Conservation (phyloP, 2,888 invertebrate species). For the Platycheirus rosarum region DNA sequence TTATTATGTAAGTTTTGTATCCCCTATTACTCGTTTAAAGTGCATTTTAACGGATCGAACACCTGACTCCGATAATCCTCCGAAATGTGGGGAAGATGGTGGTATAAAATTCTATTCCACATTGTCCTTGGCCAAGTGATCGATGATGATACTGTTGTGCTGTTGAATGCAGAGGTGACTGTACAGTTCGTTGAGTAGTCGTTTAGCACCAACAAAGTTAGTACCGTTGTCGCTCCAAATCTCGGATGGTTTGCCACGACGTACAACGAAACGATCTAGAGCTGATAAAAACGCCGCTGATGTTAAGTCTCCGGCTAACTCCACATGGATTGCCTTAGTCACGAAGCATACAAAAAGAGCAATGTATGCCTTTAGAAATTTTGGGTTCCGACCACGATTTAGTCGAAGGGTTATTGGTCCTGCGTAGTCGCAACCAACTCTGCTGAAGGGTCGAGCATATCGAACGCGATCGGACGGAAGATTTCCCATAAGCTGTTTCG, state of each 20-base stretch:
- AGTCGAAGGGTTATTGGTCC: slow-evolving; percentile 39
- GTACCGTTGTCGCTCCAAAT: slow-evolving; percentile 64
- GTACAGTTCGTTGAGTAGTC: slow-evolving; percentile 33
- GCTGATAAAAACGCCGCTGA: too few species aligned
- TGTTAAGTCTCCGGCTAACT: too few species aligned
- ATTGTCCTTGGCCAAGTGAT: too few species aligned
- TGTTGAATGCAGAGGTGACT: too few species aligned
- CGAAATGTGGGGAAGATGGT: too few species aligned
- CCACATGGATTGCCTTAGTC: slow-evolving; percentile 55
- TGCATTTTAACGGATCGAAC: too few species aligned
- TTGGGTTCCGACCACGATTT: slow-evolving; percentile 17
- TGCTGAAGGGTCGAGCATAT: slow-evolving; percentile 44
- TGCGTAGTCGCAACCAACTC: slow-evolving; percentile 44
- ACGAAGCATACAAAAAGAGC: too few species aligned
- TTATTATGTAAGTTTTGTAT: too few species aligned
- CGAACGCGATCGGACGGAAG: slow-evolving; percentile 34
- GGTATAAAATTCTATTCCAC: too few species aligned
- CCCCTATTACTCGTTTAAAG: too few species aligned
- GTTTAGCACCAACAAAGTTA: slow-evolving; percentile 63
- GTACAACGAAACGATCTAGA: slow-evolving; percentile 53
- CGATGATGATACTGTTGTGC: too few species aligned
- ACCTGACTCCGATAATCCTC: too few species aligned
- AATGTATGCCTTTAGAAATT: slow-evolving; percentile 56
- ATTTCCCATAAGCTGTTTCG: slow-evolving; percentile 46
- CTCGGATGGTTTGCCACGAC: slow-evolving; percentile 50